A percentile compares a stretch with the other conserved stretches of the same genome.
phyloP scores from a whole-genome alignment of 2,888 invertebrate species.

The Sarcophaga variegata region DNA sequence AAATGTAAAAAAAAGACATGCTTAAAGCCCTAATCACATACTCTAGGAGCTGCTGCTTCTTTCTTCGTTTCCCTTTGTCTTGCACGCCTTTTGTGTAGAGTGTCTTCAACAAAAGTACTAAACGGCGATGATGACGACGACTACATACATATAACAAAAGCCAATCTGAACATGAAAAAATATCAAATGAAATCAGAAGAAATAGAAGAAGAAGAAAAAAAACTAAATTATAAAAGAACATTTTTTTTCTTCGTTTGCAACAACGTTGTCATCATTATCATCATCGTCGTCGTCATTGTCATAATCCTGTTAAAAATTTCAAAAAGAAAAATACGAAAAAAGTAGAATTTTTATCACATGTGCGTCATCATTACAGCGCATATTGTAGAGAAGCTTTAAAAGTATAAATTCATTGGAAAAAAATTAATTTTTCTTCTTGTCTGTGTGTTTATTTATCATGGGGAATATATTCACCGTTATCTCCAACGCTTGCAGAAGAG shows the following conservation, averaged over 20 bases:
- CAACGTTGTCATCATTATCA: constrained; percentile 30
- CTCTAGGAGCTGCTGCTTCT: constrained; percentile 17
- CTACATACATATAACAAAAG: constrained; percentile 13
- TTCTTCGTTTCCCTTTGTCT: neutral
- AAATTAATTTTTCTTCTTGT: neutral
- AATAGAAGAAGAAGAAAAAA: neutral
- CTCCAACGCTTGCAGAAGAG: too few species aligned
- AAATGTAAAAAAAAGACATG: constrained; percentile 59
- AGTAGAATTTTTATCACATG: constrained; percentile 44
- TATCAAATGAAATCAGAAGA: constrained; percentile 10
- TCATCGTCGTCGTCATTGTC: neutral
- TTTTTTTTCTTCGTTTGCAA: constrained; percentile 20
- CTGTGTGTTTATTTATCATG: too few species aligned
- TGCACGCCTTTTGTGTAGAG: constrained; percentile 9
- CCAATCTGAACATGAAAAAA: constrained; percentile 9
- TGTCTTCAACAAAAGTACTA: constrained; percentile 33
- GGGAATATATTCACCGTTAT: too few species aligned
- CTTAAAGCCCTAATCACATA: constrained; percentile 68
- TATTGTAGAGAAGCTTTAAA: neutral
- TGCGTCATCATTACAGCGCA: constrained; percentile 25
- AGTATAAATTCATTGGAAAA: neutral
- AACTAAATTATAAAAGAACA: neutral
- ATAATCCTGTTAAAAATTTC: constrained; percentile 50
- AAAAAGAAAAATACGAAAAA: constrained; percentile 20
- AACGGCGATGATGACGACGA: constrained; percentile 41